A percentile compares a stretch with the other conserved stretches of the same genome.
These are phyloP conservation scores for Varanus komodoensis DNA, from an alignment of 2,113 vertebrate genomes.

Conservation along the genomic window DNA sequence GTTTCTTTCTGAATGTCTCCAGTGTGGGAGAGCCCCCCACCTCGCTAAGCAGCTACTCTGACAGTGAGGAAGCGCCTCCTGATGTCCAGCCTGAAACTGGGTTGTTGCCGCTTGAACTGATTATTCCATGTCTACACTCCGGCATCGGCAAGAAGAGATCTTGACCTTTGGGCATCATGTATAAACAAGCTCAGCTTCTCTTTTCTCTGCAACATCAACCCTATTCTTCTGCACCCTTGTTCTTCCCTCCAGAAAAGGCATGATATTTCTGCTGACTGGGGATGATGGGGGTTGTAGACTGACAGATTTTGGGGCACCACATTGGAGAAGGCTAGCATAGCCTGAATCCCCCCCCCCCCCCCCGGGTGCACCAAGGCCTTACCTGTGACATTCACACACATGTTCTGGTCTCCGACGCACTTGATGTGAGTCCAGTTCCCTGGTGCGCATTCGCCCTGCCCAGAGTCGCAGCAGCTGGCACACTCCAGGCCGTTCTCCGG, in stretches of 20 bases:
- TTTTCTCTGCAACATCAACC: not conserved
- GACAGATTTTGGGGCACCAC: not conserved
- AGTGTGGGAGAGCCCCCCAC: too few species aligned
- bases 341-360: not conserved
- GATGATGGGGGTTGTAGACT: not conserved
- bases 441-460: not conserved
- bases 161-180: not conserved
- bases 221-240: not conserved
- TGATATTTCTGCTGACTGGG: not conserved
- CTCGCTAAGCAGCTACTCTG: too few species aligned
- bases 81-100: too few species aligned
- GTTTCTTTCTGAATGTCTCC: too few species aligned
- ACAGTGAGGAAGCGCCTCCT: too few species aligned
- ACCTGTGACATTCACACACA: slow-evolving; percentile 39
- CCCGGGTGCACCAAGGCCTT: not conserved
- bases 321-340: not conserved
- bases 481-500: not conserved
- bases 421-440: slow-evolving; percentile 37
- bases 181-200: not conserved
- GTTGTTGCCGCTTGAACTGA: too few species aligned
- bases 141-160: too few species aligned
- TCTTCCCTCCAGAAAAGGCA: not conserved
- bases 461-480: slow-evolving; percentile 21
- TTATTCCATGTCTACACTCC: too few species aligned
- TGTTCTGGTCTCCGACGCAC: slow-evolving; percentile 20